phyloP scores from a whole-genome alignment of 2,797 vertebrate genomes.

The Hirundo rustica region DNA sequence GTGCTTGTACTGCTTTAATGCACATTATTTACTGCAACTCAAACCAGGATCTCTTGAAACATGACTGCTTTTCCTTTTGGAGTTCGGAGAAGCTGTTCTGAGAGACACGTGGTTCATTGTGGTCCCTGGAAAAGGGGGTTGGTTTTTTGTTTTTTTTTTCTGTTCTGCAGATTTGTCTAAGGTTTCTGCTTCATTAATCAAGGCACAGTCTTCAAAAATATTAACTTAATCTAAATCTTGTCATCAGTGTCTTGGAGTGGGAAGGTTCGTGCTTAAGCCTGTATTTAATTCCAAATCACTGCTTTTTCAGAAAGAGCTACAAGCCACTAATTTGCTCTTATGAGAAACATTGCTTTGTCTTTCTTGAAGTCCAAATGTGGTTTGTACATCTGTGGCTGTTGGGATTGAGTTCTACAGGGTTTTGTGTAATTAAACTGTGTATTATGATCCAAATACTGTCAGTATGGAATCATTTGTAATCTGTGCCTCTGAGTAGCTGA shows the following conservation, averaged over 20 bases:
- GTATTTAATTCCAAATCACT: neutral
- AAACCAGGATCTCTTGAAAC: neutral
- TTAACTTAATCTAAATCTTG: neutral
- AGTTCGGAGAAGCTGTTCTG: neutral
- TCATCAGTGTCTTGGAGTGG: neutral
- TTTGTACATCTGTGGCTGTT: neutral
- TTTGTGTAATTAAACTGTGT: neutral
- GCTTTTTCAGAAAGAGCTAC: neutral
- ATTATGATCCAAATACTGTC: neutral
- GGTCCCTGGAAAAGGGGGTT: neutral
- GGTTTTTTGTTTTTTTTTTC: neutral
- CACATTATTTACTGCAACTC: neutral
- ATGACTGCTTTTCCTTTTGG: neutral
- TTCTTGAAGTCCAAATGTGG: neutral
- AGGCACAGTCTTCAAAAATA: neutral
- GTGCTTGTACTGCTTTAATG: neutral
- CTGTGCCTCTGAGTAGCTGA: neutral
- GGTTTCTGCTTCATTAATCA: neutral
- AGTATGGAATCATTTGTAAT: neutral
- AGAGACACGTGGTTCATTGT: neutral
- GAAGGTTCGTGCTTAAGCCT: neutral
- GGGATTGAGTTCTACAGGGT: accelerated
- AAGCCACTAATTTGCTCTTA: neutral
- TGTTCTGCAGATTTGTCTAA: neutral
- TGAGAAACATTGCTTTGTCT: neutral